Evolutionary conservation across 2,888 invertebrate genomes (phyloP), one percentile per base, ranked within the genome.

Genomic region (Ligdia adustata): DNA sequence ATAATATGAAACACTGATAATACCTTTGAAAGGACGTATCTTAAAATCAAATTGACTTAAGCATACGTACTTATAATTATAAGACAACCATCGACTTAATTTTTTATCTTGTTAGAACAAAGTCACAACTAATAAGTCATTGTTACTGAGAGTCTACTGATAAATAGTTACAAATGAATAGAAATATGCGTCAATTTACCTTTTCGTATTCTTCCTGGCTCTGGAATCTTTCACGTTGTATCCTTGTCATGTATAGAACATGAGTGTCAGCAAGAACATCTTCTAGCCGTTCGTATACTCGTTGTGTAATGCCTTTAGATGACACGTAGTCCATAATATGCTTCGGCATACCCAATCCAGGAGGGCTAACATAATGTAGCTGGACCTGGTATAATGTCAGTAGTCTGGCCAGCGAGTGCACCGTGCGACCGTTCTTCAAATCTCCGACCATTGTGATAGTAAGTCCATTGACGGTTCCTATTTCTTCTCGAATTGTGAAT

Each of bases 371-470:
- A 75, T 99, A 99, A 52, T 96, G 94, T 37, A 99, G 81, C 52
- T 96, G 96, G 0, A 99, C 97, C 74, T 97, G 96, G 83, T 99
- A 99, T 20, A 98, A 89, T 0, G 98, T 98, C 41, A 99, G 90
- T 5, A 99, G 92, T 54, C 97, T 93, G 3, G 99, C 99, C 46
- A 99, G 89, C 0, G 99, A 99, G 84, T 99, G 99, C 0, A 99
- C 99, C 1, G 99, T 99, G 22, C 99, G 93, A 0, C 99, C 99
- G 82, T 99, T 96, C 79, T 98, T 98, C 62, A 99, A 90, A 82
- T 99, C 99, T 3, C 99, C 99, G 11, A 99, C 99, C 94, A 99
- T 95, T 0, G 99, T 99, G 39, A 99, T 98, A 0, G 97, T 98
- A 5, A 99, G 91, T 0, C 98, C 98, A 75, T 99, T 99, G 0